Evolutionary conservation across 2,888 invertebrate genomes (phyloP), one percentile per base, ranked within the genome.

Genomic region (Dascillus cervinus): DNA sequence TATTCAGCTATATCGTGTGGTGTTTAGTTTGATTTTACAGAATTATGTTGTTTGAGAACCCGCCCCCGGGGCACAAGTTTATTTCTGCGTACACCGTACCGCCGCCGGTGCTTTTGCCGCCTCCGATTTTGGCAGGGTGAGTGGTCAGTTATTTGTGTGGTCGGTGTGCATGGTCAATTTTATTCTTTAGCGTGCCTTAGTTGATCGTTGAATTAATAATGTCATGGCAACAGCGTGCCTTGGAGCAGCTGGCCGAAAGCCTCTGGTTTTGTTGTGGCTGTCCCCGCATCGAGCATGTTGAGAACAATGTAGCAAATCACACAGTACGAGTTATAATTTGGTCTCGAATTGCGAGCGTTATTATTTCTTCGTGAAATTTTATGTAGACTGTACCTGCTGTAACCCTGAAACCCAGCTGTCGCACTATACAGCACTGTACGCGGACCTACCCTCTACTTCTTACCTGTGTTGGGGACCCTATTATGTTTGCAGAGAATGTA

Each of bases 41-140:
- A 34, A 51, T 31, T 32, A 80, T 80, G 80, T 69, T 81, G 65
- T 81, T 80, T 65, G 81, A 81, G 67, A 79, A 73, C 70, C 78
- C 79, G 58, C 66, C 70, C 45, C 73, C 75, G 58, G 66, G 67
- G 50, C 64, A 67, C 19, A 79, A 79, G 65, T n/a, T n/a, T n/a
- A 71, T 80, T 67, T 72, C 77, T 63, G 77, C 72, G 52, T 81
- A 79, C 66, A 77, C 74, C 65, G 77, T 80, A 61, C 80, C 80
- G 55, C 80, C 80, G 60, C 80, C 30, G 11, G 40, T 40, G 12
- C 72, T 79, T 20, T 33, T 59, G 34, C 54, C 58, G 29, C 44
- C 47, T 32, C 51, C 53, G 26, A 50, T 50, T 24, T 44, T 55
- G 24, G 53, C 52, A 33, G 55, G 62, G 62, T 63, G 57, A 64